Conservation (phyloP, 2,113 vertebrate species). For the Gobius niger region DNA sequence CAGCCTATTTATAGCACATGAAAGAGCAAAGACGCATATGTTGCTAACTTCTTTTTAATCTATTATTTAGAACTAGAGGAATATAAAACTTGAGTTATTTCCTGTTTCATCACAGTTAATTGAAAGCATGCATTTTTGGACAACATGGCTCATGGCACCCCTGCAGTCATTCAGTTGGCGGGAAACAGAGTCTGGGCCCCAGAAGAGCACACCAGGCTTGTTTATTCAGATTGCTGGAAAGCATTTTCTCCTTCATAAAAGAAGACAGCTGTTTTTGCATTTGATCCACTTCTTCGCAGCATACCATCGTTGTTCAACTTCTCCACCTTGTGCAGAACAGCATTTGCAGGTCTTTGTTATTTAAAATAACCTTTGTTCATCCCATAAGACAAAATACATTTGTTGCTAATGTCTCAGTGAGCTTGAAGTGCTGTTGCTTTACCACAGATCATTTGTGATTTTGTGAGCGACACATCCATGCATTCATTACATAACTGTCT, state of each 20-base stretch:
- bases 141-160: conserved; percentile 51
- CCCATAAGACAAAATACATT: conserved; percentile 17
- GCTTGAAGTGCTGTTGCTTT: conserved; percentile 24
- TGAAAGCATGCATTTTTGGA: conserved; percentile 73
- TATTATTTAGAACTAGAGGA: conserved; percentile 45
- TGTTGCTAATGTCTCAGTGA: conserved; percentile 14
- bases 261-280: conserved; percentile 79
- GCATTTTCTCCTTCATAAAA: conserved; percentile 73
- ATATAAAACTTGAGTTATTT: conserved; percentile 75
- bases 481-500: conserved; percentile 49
- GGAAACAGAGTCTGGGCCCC: conserved; percentile 53
- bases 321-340: conserved; percentile 55
- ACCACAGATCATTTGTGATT: conserved; percentile 24
- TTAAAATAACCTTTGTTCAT: conserved; percentile 14
- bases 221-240: conserved; percentile 78
- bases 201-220: conserved; percentile 66
- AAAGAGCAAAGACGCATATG: conserved; percentile 2
- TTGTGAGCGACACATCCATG: conserved; percentile 32
- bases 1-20: conserved; percentile 3
- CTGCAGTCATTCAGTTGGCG: conserved; percentile 59
- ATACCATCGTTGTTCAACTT: conserved; percentile 56
- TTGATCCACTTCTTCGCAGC: conserved; percentile 57
- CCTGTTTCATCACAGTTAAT: conserved; percentile 80
- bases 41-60: conserved; percentile 33
- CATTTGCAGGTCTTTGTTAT: conserved; percentile 41